Evolutionary conservation across 2,888 invertebrate genomes (phyloP).

Genomic region (Xanthia icteritia): DNA sequence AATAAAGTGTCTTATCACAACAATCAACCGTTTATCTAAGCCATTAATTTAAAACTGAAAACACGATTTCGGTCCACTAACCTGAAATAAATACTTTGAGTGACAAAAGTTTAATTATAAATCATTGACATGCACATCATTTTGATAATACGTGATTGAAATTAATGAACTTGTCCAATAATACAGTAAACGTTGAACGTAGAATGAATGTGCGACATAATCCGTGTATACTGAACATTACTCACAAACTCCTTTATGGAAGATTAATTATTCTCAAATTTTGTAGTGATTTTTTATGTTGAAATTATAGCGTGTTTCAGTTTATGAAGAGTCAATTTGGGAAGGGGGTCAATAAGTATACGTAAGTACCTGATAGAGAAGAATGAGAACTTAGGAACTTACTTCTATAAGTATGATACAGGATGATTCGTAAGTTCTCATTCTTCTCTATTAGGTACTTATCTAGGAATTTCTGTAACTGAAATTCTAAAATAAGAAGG

Average conservation of each 20-base stretch:
- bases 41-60: background rate
- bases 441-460: no score
- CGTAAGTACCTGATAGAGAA: background rate
- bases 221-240: slow-evolving; percentile 28
- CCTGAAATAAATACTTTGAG: slow-evolving; percentile 17
- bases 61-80: background rate
- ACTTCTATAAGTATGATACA: no score
- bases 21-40: background rate
- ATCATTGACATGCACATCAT: slow-evolving; percentile 20
- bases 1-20: background rate
- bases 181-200: slow-evolving; percentile 11
- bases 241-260: slow-evolving; percentile 15
- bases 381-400: background rate
- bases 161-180: slow-evolving; percentile 27
- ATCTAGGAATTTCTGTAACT: no score
- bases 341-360: background rate
- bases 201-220: slow-evolving; percentile 30
- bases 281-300: slow-evolving; percentile 7
- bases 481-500: background rate
- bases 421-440: no score
- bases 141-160: slow-evolving; percentile 22
- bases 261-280: slow-evolving; percentile 25
- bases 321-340: background rate
- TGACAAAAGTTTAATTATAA: slow-evolving; percentile 17
- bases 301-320: background rate